These are phyloP conservation scores for Platygyra sinensis DNA, from an alignment of 64 coral and sea anemone species.

Conservation along the genomic window DNA sequence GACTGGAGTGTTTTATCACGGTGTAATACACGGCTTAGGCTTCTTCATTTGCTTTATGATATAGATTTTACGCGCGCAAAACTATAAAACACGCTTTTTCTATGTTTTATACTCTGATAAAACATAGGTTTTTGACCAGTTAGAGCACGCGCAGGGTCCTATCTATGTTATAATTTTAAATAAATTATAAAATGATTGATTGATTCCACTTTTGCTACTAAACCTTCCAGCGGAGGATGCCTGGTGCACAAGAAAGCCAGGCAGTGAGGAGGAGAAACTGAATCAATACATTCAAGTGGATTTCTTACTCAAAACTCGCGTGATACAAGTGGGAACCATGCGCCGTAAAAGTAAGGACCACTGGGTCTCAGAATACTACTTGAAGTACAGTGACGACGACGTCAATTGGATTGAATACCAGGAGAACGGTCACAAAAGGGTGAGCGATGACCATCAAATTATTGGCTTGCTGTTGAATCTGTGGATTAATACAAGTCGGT, in stretches of 20 bases:
- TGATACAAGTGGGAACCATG: conserved; percentile 34
- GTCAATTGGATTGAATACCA: conserved; percentile 51
- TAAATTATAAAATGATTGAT: too few species aligned
- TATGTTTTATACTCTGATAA: too few species aligned
- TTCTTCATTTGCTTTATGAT: too few species aligned
- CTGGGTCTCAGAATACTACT: conserved; percentile 28
- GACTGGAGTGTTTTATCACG: too few species aligned
- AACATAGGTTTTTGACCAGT: too few species aligned
- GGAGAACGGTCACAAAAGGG: conserved; percentile 67
- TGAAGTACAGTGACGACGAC: conserved; percentile 61
- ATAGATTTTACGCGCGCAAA: too few species aligned
- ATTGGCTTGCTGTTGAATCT: too few species aligned
- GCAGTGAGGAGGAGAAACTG: not conserved
- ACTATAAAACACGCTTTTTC: too few species aligned
- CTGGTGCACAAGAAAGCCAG: conserved; percentile 21
- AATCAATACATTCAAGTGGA: conserved; percentile 63
- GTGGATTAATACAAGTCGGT: too few species aligned
- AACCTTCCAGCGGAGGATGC: conserved; percentile 9
- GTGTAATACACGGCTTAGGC: too few species aligned
- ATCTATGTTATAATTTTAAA: too few species aligned
- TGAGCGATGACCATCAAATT: not conserved
- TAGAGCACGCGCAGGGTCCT: too few species aligned
- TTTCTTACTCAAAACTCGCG: conserved; percentile 34
- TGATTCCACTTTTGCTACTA: not conserved
- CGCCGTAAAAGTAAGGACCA: conserved; percentile 17